Evolutionary conservation across 2,888 invertebrate genomes (phyloP), one percentile per base, ranked within the genome.

Genomic region (Choreutis nemorana): DNA sequence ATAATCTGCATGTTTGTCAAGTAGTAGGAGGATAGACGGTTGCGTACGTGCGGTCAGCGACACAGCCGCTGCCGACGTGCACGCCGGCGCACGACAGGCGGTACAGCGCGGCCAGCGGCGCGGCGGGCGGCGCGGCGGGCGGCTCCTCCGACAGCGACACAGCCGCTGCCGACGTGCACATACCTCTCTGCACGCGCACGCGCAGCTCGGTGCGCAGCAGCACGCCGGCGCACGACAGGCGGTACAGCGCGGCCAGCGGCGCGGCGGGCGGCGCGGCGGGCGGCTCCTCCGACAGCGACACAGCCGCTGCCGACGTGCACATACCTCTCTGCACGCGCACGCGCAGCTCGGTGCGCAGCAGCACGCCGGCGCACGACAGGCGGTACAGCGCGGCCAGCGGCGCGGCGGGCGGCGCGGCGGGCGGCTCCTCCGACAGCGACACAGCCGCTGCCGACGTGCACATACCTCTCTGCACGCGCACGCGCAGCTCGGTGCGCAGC

Each of bases 131-230:
- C 15, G 26, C 26, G 2, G 14, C 26, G n/a, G 7, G 2, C n/a
- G 12, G 14, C 8, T 8, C 4, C 11, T 10, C n/a, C n/a, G n/a
- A n/a, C n/a, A n/a, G n/a, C n/a, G n/a, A n/a, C n/a, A n/a, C n/a
- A n/a, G n/a, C n/a, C n/a, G n/a, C n/a, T n/a, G n/a, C n/a, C n/a
- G n/a, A n/a, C n/a, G n/a, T n/a, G n/a, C n/a, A 34, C 45, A 41
- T 48, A 82, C 82, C 81, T 38, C 82, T 56, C 33, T 82, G 70
- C 44, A 85, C 83, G 54, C 82, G 84, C 5, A 89, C 91, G 48
- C 91, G 89, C 49, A 94, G 78, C 55, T 89, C 86, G 48, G 94
- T 92, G 57, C 94, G 91, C 37, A 91, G 83, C 43, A 94, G 81
- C n/a, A n/a, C n/a, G n/a, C n/a, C n/a, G n/a, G n/a, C n/a, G n/a